These are phyloP conservation scores for Aselliscus stoliczkanus DNA, from an alignment of 2,797 vertebrate genomes.

Conservation along the genomic window DNA sequence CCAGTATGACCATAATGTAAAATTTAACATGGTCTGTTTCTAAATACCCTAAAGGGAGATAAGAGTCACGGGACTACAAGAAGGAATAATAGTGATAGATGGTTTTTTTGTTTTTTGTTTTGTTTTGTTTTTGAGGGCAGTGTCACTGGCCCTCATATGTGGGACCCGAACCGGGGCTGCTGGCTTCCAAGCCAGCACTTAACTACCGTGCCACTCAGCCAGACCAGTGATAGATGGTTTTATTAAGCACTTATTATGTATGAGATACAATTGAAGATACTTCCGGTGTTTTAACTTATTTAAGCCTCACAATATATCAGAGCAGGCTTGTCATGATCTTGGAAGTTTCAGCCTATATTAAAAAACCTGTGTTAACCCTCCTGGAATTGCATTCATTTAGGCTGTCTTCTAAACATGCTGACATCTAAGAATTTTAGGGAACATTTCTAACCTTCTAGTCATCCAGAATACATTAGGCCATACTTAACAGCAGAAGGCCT, in stretches of 20 bases:
- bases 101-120: no score
- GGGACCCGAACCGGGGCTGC: no score
- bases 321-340: not conserved
- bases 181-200: no score
- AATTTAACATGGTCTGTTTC: not conserved
- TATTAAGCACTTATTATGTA: not conserved
- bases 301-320: not conserved
- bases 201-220: no score
- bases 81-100: not conserved
- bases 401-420: not conserved
- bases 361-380: not conserved
- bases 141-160: no score
- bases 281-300: not conserved
- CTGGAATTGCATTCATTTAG: not conserved
- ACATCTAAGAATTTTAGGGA: constrained; percentile 5
- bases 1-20: not conserved
- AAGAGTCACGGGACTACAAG: not conserved
- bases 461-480: constrained; percentile 19
- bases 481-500: constrained; percentile 53
- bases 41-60: not conserved
- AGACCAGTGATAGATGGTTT: not conserved
- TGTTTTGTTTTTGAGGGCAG: no score
- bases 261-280: not conserved
- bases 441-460: not conserved
- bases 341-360: not conserved